Conservation (phyloP, 2,888 invertebrate genomes). For the Osmoderma eremita region DNA sequence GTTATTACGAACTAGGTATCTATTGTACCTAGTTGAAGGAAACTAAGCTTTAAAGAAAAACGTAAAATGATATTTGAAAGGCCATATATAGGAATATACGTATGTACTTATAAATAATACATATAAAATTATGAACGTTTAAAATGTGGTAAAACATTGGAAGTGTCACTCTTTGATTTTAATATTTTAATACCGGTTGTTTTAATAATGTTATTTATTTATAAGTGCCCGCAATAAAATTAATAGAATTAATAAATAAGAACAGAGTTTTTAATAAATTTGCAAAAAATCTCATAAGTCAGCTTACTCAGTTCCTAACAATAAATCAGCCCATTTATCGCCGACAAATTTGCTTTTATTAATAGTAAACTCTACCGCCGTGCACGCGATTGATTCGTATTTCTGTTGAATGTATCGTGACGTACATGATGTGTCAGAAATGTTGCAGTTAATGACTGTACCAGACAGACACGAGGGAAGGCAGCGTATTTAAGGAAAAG, state of each 20-base stretch:
- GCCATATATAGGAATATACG: not conserved
- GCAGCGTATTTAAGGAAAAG: not conserved
- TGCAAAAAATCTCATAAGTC: too few relatives aligned
- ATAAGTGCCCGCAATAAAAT: too few relatives aligned
- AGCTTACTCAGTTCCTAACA: too few relatives aligned
- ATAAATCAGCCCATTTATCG: too few relatives aligned
- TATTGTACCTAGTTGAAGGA: constrained; percentile 13
- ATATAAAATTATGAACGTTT: constrained; percentile 8
- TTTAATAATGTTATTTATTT: too few relatives aligned
- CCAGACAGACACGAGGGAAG: not conserved
- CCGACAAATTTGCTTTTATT: too few relatives aligned
- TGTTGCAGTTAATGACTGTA: constrained; percentile 25
- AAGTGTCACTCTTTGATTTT: too few relatives aligned
- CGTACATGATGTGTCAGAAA: constrained; percentile 5
- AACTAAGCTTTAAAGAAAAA: constrained; percentile 19
- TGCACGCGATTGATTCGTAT: not conserved
- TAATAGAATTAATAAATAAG: too few relatives aligned
- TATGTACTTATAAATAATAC: not conserved
- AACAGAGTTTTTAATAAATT: too few relatives aligned
- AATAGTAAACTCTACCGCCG: not conserved
- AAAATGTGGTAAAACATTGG: not conserved
- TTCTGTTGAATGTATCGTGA: constrained; percentile 3
- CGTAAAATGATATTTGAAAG: constrained; percentile 17
- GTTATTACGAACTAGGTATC: constrained; percentile 10
- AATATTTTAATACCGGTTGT: too few relatives aligned